Conservation (phyloP, 2,888 invertebrate species). For the Lamproptera curius region DNA sequence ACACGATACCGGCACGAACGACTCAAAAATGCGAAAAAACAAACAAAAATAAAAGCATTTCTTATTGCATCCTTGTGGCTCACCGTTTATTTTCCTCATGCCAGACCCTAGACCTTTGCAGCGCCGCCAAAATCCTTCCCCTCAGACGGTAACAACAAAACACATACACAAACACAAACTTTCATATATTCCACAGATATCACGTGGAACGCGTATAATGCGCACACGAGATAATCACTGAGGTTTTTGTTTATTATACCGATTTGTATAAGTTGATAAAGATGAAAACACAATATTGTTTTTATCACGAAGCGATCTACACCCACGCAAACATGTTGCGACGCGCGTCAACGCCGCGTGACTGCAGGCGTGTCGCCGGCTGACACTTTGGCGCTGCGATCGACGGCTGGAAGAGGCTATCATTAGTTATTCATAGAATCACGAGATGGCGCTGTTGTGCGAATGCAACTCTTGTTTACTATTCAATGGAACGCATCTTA, state of each 20-base stretch:
- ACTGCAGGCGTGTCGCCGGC: conserved; percentile 71
- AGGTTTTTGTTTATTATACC: conserved; percentile 37
- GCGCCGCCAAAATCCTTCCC: conserved; percentile 69
- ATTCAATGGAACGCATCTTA: background rate
- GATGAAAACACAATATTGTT: conserved; percentile 63
- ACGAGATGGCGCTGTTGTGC: conserved; percentile 50
- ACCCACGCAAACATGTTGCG: conserved; percentile 68
- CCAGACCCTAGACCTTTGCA: conserved; percentile 63
- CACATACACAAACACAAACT: conserved; percentile 60
- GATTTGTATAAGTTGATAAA: conserved; percentile 56
- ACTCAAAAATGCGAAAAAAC: background rate
- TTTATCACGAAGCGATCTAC: conserved; percentile 68
- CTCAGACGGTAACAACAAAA: conserved; percentile 63
- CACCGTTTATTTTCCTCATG: conserved; percentile 76
- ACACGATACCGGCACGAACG: background rate
- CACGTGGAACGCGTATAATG: conserved; percentile 39
- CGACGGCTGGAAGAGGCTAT: conserved; percentile 42
- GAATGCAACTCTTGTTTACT: conserved; percentile 22
- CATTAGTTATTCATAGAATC: conserved; percentile 10
- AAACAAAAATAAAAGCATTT: conserved; percentile 9
- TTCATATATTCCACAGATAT: conserved; percentile 53
- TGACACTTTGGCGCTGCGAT: conserved; percentile 63
- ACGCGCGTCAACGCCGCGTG: conserved; percentile 76
- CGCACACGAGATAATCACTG: conserved; percentile 31
- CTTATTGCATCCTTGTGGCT: conserved; percentile 32